Base-by-base conservation (phyloP, 2,113 vertebrate species). In the Sisor rabdophorus region DNA sequence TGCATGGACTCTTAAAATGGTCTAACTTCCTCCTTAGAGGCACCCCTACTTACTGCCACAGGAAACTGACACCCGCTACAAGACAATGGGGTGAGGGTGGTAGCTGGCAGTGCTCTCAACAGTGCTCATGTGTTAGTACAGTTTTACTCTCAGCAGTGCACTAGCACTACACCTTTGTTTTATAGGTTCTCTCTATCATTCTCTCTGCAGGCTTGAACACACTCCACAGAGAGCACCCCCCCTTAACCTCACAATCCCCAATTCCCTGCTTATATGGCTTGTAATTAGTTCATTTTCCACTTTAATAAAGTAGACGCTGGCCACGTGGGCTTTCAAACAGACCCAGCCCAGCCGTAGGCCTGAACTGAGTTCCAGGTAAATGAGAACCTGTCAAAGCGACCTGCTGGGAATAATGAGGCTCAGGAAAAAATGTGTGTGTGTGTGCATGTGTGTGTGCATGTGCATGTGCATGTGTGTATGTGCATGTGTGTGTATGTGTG, bases 261-360 rank as follows among this genome's bases (percentile, higher is more conserved):
- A 50, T 40, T 55, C 71, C 36, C 74, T 76, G 72, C 73, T 79
- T 44, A 61, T 69, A 67, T 77, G 73, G 76, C 79, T 73, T 82
- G 64, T 84, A 86, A 89, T 90, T 81, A 87, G 83, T 68, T 4
- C 55, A 77, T 82, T 75, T 83, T 79, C 67, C 61, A 79, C 79
- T 85, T 83, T 86, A 89, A 87, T 89, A 86, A 85, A 82, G 47
- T 11, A 67, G 11, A 59, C 69, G 58, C 80, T 68, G 76, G 80
- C 72, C 80, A 68, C 36, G 40, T 79, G 80, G 70, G 78, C 75
- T 68, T 79, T 67, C 67, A 75, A 53, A 77, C 64, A 40, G 80
- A 16, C 69, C 50, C 36, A 20, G 56, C 79, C 54, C 53, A 47
- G 44, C 30, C 59, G 40, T 30, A 82, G 86, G 47, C 78, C 48